These are phyloP conservation scores for Sesamia inferens DNA, from an alignment of 2,888 invertebrate genomes.

Conservation along the genomic window DNA sequence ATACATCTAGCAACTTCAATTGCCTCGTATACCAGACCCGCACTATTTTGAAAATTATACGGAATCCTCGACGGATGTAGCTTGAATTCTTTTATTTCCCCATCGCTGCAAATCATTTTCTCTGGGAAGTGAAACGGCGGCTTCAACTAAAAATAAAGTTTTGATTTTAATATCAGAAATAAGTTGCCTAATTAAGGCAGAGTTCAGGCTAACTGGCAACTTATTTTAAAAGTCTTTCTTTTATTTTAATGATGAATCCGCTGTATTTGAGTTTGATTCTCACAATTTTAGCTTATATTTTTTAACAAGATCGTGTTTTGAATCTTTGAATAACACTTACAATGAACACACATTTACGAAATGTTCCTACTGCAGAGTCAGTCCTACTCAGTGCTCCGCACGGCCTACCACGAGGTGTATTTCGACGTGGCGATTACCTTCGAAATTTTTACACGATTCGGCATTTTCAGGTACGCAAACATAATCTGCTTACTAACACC, in stretches of 20 bases:
- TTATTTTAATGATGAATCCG: not conserved
- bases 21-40: constrained; percentile 93
- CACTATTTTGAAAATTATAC: constrained; percentile 92
- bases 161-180: not conserved
- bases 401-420: not conserved
- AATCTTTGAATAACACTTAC: not conserved
- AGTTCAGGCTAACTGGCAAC: not conserved
- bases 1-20: constrained; percentile 93
- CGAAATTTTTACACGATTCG: not conserved
- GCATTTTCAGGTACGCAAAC: no score
- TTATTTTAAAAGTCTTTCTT: not conserved
- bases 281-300: not conserved
- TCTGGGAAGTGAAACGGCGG: constrained; percentile 92
- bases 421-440: no score
- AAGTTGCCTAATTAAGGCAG: not conserved
- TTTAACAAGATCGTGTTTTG: no score
- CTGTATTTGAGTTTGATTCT: not conserved
- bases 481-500: no score
- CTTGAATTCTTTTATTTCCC: constrained; percentile 88
- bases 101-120: constrained; percentile 85
- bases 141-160: constrained; percentile 72
- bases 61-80: constrained; percentile 89
- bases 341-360: not conserved
- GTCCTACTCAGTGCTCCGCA: no score
- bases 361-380: not conserved